Evolutionary conservation across 2,888 invertebrate species (phyloP).

Genomic region (Scaptomyza polygonia): DNA sequence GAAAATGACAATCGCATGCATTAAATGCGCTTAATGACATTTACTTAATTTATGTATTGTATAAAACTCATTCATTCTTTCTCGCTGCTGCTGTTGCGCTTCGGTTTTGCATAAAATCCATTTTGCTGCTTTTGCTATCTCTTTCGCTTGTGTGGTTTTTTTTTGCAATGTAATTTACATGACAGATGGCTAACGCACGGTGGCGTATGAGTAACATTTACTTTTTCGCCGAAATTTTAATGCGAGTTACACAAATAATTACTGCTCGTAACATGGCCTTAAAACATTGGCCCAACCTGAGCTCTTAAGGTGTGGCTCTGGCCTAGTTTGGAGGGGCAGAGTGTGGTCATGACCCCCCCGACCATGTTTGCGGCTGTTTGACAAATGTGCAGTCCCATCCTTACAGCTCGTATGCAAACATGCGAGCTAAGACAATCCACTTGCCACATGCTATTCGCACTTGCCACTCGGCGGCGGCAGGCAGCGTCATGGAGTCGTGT

Average conservation of each 20-base stretch:
- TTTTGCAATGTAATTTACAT: slow-evolving; percentile 44
- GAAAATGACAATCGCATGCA: slow-evolving; percentile 20
- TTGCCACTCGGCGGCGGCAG: not conserved
- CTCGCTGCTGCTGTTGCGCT: slow-evolving; percentile 12
- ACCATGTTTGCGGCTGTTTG: slow-evolving; percentile 19
- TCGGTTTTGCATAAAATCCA: slow-evolving; percentile 38
- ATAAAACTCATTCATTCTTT: slow-evolving; percentile 10
- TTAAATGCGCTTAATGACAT: slow-evolving; percentile 32
- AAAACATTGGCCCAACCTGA: not conserved
- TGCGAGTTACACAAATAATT: slow-evolving; percentile 37
- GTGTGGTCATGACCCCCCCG: slow-evolving; percentile 1
- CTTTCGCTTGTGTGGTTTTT: too few species aligned
- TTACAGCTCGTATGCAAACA: slow-evolving; percentile 24
- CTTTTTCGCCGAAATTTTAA: slow-evolving; percentile 19
- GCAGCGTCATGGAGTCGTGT: not conserved
- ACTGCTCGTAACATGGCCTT: slow-evolving; percentile 16
- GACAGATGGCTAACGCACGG: slow-evolving; percentile 33
- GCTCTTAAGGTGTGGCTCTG: slow-evolving; percentile 30
- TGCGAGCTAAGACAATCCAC: slow-evolving; percentile 12
- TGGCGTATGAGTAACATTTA: slow-evolving; percentile 45
- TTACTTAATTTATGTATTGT: slow-evolving; percentile 44
- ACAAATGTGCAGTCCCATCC: slow-evolving; percentile 33
- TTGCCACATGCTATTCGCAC: not conserved
- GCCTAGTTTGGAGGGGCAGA: slow-evolving; percentile 16
- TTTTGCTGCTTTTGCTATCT: slow-evolving; percentile 1